A percentile compares a stretch with the other conserved stretches of the same genome.
Evolutionary conservation across 2,113 vertebrate genomes (phyloP).

Genomic region (Otis tarda): DNA sequence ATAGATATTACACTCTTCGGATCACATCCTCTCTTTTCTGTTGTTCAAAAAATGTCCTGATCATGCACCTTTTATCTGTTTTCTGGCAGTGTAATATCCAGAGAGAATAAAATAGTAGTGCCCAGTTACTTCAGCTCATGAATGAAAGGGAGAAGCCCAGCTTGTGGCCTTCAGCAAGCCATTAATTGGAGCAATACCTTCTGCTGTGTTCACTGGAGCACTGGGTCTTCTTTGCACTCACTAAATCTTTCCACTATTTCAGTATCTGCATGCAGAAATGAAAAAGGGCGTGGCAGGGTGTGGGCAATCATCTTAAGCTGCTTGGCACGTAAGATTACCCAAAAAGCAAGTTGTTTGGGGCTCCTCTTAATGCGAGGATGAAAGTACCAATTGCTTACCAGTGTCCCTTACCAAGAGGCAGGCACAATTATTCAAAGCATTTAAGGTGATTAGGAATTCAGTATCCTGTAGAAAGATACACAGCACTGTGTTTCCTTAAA

Average conservation of each 20-base stretch:
- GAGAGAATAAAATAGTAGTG: neutral
- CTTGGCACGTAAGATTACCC: neutral
- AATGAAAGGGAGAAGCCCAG: neutral
- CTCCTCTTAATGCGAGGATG: neutral
- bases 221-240: neutral
- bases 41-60: neutral
- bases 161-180: neutral
- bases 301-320: neutral
- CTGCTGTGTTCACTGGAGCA: neutral
- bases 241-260: neutral
- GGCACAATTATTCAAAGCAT: neutral
- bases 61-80: neutral
- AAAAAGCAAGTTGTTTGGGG: neutral
- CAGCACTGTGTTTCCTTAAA: neutral
- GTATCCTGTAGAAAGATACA: neutral
- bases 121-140: neutral
- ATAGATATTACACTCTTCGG: neutral
- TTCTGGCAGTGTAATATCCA: neutral
- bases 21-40: neutral
- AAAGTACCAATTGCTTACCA: neutral
- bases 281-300: neutral
- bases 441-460: neutral
- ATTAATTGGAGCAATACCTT: neutral
- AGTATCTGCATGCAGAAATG: neutral
- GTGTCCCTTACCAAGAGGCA: neutral